Conservation (phyloP, 2,113 vertebrate genomes). For the Piaya cayana region DNA sequence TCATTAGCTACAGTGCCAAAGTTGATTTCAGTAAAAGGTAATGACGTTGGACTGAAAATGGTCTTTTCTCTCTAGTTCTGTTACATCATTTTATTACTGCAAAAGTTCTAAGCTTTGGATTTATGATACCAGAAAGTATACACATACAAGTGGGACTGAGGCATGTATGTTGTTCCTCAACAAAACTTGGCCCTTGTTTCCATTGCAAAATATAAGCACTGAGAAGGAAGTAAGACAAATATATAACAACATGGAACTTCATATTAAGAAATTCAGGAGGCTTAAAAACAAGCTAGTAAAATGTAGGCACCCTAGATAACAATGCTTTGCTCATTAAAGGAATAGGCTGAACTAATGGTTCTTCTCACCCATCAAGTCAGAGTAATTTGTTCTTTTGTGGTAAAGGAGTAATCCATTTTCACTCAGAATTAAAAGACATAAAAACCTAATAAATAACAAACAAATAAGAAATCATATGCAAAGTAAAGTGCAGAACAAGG, state of each 20-base stretch:
- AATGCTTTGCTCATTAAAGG: neutral
- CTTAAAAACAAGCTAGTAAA: neutral
- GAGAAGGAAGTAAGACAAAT: neutral
- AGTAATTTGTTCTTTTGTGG: neutral
- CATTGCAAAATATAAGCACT: neutral
- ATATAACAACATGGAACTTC: neutral
- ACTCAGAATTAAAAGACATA: neutral
- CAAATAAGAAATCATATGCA: neutral
- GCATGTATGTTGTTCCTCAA: neutral
- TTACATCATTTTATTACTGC: neutral
- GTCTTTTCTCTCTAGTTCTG: neutral
- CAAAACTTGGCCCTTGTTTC: neutral
- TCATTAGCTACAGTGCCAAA: constrained; percentile 22
- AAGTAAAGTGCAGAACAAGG: neutral
- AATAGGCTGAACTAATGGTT: neutral
- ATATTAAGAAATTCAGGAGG: neutral
- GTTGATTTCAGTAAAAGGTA: neutral
- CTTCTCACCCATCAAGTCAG: neutral
- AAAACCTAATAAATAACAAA: neutral
- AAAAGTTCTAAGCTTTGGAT: neutral
- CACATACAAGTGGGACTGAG: neutral
- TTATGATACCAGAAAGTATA: neutral
- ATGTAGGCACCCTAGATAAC: neutral
- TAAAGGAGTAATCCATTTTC: neutral
- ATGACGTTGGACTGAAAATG: neutral